Conservation (phyloP, 2,888 invertebrate genomes). For the Xestia rhomboidea region DNA sequence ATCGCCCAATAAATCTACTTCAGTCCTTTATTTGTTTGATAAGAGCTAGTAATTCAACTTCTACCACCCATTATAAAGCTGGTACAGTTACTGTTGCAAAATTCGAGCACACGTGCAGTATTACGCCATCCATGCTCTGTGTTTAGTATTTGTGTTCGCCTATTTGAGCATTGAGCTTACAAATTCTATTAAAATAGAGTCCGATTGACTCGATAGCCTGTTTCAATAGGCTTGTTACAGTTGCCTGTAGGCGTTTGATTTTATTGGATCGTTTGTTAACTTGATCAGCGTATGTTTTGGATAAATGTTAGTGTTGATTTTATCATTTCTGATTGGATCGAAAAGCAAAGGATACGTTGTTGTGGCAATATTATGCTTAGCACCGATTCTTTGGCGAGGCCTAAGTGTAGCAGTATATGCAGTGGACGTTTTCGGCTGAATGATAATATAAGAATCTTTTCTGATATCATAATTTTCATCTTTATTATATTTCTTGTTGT, state of each 20-base stretch:
- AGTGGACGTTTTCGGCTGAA: not conserved
- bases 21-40: slow-evolving; percentile 60
- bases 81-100: slow-evolving; percentile 53
- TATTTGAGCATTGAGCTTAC: slow-evolving; percentile 57
- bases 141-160: slow-evolving; percentile 54
- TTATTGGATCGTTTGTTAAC: slow-evolving; percentile 37
- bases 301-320: slow-evolving; percentile 10
- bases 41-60: slow-evolving; percentile 59
- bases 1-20: slow-evolving; percentile 48
- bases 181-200: slow-evolving; percentile 60
- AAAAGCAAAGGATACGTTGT: not conserved
- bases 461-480: not conserved
- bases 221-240: slow-evolving; percentile 43
- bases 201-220: slow-evolving; percentile 44
- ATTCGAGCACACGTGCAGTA: slow-evolving; percentile 65
- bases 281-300: slow-evolving; percentile 21
- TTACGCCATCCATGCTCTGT: slow-evolving; percentile 53
- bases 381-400: not conserved
- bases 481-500: not conserved
- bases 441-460: not conserved
- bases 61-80: slow-evolving; percentile 39
- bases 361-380: not conserved
- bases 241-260: slow-evolving; percentile 32
- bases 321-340: not conserved
- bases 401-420: not conserved